Percentiles rank a stretch among this genome's conserved stretches.
phyloP scores from a whole-genome alignment of 2,797 vertebrate genomes.

The Nyctibius grandis region DNA sequence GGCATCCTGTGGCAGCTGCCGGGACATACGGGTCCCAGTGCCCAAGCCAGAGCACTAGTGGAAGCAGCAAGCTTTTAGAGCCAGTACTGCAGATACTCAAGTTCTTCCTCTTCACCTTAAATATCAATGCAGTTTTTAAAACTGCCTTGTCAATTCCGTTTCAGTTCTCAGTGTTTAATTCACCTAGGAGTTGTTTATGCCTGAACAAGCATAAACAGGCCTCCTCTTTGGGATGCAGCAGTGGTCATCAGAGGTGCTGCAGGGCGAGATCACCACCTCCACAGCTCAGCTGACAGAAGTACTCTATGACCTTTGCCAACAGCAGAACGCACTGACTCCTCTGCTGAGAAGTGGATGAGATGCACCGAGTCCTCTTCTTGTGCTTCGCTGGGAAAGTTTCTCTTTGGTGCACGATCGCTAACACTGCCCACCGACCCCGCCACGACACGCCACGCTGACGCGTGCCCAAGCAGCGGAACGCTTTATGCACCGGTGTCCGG shows the following conservation, averaged over 20 bases:
- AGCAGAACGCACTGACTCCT: not conserved
- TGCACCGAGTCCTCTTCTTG: accelerated
- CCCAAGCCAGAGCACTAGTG: not conserved
- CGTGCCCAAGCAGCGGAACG: not conserved
- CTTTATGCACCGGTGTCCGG: accelerated
- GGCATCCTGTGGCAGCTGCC: not conserved
- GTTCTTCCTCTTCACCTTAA: not conserved
- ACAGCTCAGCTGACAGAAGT: not conserved
- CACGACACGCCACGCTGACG: not conserved
- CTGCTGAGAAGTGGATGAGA: not conserved
- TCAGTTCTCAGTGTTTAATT: not conserved
- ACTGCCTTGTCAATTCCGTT: not conserved
- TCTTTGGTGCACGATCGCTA: accelerated
- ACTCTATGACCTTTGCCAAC: not conserved
- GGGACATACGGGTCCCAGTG: not conserved
- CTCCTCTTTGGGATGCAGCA: not conserved
- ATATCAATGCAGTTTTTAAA: not conserved
- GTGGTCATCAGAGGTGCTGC: not conserved
- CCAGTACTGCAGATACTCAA: not conserved
- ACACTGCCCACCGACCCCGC: accelerated
- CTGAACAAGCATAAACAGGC: not conserved
- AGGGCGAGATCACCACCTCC: not conserved
- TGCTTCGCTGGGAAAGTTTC: not conserved
- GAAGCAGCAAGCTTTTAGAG: not conserved
- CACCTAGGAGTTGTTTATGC: not conserved